phyloP scores from a whole-genome alignment of 2,888 invertebrate species.

The Catonia carolina region DNA sequence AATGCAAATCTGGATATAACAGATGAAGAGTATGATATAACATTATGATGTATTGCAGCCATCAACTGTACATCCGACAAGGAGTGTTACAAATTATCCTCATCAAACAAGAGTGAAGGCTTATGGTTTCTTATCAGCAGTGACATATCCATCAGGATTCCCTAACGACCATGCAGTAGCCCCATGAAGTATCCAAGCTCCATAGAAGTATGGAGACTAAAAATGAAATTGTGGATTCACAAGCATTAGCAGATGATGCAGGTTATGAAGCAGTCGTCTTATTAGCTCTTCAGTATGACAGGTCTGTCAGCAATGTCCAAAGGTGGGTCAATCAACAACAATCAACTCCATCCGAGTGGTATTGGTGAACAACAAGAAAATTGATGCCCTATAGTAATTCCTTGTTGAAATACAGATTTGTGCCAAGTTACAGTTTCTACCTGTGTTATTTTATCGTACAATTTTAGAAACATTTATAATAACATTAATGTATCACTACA shows the following conservation, averaged over 20 bases:
- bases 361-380: slow-evolving; percentile 27
- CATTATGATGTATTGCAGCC: slow-evolving; percentile 71
- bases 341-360: slow-evolving; percentile 30
- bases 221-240: slow-evolving; percentile 1
- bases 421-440: too few relatives aligned
- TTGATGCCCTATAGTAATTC: too few relatives aligned
- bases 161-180: slow-evolving; percentile 22
- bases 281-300: slow-evolving; percentile 23
- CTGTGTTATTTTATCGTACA: too few relatives aligned
- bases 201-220: slow-evolving; percentile 7
- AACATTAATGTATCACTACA: too few relatives aligned
- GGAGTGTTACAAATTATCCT: slow-evolving; percentile 23
- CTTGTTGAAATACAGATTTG: too few relatives aligned
- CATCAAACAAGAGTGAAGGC: slow-evolving; percentile 27
- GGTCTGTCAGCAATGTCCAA: slow-evolving; percentile 21
- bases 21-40: slow-evolving; percentile 71
- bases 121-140: slow-evolving; percentile 29
- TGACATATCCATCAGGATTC: slow-evolving; percentile 28
- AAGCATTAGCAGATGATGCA: slow-evolving; percentile 17
- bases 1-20: slow-evolving; percentile 50
- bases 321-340: slow-evolving; percentile 26
- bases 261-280: slow-evolving; percentile 31
- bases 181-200: slow-evolving; percentile 16
- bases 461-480: too few relatives aligned
- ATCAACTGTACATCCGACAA: slow-evolving; percentile 33